Evolutionary conservation across 2,888 invertebrate genomes (phyloP), one percentile per base, ranked within the genome.

Genomic region (Drosophila basisetae): DNA sequence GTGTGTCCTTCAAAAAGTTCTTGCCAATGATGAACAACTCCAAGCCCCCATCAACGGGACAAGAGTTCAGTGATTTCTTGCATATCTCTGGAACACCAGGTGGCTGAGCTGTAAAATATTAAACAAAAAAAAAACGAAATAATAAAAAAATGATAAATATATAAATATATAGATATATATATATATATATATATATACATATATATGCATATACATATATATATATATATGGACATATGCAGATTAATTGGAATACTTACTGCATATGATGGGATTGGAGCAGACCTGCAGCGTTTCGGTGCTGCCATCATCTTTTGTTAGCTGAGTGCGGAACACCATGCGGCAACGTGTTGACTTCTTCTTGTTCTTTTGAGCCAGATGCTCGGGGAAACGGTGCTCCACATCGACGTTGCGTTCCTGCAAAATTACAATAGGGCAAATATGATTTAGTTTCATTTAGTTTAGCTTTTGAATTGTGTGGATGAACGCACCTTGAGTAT

Each of bases 301-400:
- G 41, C 95, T 95, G 5, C 98, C 98, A 91, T 96, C 96, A 13
- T 96, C 95, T 91, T 96, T 96, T 39, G 96, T 94, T 87, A 99
- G 95, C 82, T 96, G 96, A 0, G 97, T 96, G 73, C 99, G 95
- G 94, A 99, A 99, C 58, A 98, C 97, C 96, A 99, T 97, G 59
- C 99, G 96, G 91, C 99, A 99, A 67, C 97, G 95, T 0, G 98
- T 98, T 1, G 98, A 98, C 94, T 98, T 98, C 94, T 99, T 99
- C 94, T 98, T 97, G 92, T 96, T 97, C 74, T 97, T 95, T 55
- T 96, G 94, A 0, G 96, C 96, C 63, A 97, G 94, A 81, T 97
- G 95, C 88, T 97, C 97, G 0, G 97, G 97, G 93, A 98, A 97
- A 74, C 98, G 94, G 92, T 97, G 97, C 92, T 97, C 97, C 30